A percentile compares a stretch with the other conserved stretches of the same genome.
Conservation (phyloP, 2,888 invertebrate species). For the Prosapia bicincta region DNA sequence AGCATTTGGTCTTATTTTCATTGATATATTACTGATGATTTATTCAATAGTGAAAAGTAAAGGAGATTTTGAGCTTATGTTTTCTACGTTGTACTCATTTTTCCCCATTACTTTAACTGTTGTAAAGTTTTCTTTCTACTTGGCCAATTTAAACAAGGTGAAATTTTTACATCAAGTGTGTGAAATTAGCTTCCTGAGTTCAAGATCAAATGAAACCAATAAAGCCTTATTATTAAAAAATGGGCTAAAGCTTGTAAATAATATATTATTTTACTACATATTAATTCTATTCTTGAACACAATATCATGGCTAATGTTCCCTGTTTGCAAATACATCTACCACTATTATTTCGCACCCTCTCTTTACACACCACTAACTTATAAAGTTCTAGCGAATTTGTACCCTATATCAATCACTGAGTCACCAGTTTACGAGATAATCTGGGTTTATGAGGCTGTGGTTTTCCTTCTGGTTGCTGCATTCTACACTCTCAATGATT, state of each 20-base stretch:
- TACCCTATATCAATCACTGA: neutral
- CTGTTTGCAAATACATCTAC: neutral
- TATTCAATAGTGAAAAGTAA: neutral
- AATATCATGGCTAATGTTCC: neutral
- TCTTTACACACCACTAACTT: neutral
- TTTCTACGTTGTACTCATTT: neutral
- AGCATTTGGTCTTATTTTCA: neutral
- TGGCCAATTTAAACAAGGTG: neutral
- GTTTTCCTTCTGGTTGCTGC: neutral
- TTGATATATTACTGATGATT: neutral
- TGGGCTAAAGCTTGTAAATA: neutral
- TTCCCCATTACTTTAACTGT: neutral
- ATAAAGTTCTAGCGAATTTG: neutral
- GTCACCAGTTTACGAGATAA: neutral
- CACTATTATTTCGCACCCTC: neutral
- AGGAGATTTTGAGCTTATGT: neutral
- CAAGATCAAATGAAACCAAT: neutral
- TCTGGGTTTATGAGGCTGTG: neutral
- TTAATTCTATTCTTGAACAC: neutral
- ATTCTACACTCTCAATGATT: neutral
- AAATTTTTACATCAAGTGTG: neutral
- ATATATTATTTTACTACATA: neutral
- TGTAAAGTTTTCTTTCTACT: neutral
- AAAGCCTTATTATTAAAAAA: neutral
- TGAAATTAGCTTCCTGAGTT: neutral